Percentiles rank a stretch among this genome's conserved stretches.
phyloP scores from a whole-genome alignment of 2,113 vertebrate genomes.

The Chloebia gouldiae region DNA sequence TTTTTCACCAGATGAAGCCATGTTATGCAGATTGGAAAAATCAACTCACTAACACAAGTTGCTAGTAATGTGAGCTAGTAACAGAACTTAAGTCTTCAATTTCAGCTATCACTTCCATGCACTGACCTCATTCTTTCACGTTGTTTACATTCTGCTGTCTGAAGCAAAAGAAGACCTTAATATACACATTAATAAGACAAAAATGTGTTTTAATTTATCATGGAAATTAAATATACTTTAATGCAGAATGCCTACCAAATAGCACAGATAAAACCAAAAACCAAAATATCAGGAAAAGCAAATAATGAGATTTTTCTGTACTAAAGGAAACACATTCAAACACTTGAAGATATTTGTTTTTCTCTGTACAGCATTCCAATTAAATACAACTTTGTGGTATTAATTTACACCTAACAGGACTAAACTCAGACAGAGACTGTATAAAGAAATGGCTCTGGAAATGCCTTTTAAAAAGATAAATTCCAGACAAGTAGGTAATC shows the following conservation, averaged over 20 bases:
- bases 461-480: neutral
- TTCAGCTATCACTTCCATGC: neutral
- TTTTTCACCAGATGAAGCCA: neutral
- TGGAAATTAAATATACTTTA: neutral
- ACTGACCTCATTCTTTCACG: constrained; percentile 1
- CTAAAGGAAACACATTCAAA: neutral
- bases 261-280: neutral
- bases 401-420: neutral
- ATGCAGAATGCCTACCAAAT: neutral
- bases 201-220: neutral
- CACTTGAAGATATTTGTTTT: neutral
- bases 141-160: neutral
- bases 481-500: neutral
- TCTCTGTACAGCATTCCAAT: neutral
- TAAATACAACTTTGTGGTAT: neutral
- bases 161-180: neutral
- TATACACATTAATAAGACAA: neutral
- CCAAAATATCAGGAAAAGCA: neutral
- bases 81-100: neutral
- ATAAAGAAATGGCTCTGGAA: neutral
- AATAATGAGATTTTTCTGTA: neutral
- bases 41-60: neutral
- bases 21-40: neutral
- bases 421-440: neutral
- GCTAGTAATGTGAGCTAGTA: neutral